Base-by-base conservation (phyloP, 1,140 invertebrate genomes). In the Apis cerana region DNA sequence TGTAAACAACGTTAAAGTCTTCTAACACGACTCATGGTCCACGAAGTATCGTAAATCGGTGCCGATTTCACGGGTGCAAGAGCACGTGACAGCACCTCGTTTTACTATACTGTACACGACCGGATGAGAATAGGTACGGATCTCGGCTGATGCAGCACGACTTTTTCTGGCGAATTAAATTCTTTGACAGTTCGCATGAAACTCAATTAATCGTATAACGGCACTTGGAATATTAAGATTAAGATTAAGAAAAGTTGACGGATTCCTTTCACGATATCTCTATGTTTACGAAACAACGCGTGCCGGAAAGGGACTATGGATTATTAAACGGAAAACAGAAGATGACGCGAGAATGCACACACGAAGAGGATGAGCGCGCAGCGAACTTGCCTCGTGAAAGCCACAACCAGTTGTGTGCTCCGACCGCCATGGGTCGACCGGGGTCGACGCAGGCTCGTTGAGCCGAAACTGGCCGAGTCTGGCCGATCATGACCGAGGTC, bases 381-480 rank as follows among this genome's bases (percentile, higher is more conserved):
- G 74, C 80, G 87, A 90, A 84, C 74, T 87, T 91, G 89, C 89
- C 89, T 89, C 91, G 88, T 89, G 92, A 91, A 91, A 90, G 90
- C 87, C 88, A 91, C 88, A 88, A 91, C 89, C 90, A 89, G 89
- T 92, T 93, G 88, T 93, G 89, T 91, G 91, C 90, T 91, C 86
- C 90, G 90, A 91, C 91, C 91, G 93, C 92, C 92, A 93, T 93
- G 89, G 90, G 89, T 91, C 91, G 90, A 88, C 89, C 88, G 88
- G 90, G 91, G 86, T 92, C 89, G 91, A 90, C 90, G 88, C 90
- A 91, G 83, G 80, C 83, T 89, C 83, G 74, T 56, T 70, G 65
- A 33, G 33, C 85, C 91, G 89, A 85, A 64, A 50, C 23, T 27
- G 2, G 13, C 70, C 89, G 89, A 86, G 72, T 2, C 0, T 2